A percentile compares a stretch with the other conserved stretches of the same genome.
phyloP scores from a whole-genome alignment of 2,797 vertebrate genomes.

The Poeciliopsis presidionis region DNA sequence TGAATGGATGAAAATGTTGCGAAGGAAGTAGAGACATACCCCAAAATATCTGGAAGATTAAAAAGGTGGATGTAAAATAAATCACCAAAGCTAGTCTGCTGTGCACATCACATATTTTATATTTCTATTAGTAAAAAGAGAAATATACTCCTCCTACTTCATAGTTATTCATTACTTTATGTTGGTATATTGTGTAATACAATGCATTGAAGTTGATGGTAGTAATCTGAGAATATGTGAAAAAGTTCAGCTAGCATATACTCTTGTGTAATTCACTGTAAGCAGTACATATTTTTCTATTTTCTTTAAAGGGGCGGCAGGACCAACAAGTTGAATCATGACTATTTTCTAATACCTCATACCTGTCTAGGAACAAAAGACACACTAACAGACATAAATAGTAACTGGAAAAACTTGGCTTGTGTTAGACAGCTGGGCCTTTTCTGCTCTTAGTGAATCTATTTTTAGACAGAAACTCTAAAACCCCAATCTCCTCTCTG shows the following conservation, averaged over 20 bases:
- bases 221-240: too few species aligned
- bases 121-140: neutral
- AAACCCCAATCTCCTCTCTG: slow-evolving; percentile 25
- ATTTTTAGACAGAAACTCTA: slow-evolving; percentile 61
- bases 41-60: neutral
- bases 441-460: slow-evolving; percentile 31
- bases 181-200: neutral
- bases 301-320: neutral
- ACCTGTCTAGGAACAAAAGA: slow-evolving; percentile 56
- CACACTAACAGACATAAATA: slow-evolving; percentile 45
- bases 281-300: neutral
- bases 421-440: slow-evolving; percentile 28
- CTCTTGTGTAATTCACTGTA: neutral
- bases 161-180: neutral
- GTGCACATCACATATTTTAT: neutral
- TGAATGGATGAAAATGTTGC: neutral
- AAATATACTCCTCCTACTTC: neutral
- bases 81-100: neutral
- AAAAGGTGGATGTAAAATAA: neutral
- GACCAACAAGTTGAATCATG: slow-evolving; percentile 61
- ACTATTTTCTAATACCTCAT: slow-evolving; percentile 56
- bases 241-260: neutral
- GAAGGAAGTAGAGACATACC: neutral
- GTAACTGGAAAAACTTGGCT: slow-evolving; percentile 49
- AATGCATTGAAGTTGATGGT: neutral